Evolutionary conservation across 2,113 vertebrate species (phyloP), one percentile per base, ranked within the genome.

Genomic region (Eolophus roseicapilla): DNA sequence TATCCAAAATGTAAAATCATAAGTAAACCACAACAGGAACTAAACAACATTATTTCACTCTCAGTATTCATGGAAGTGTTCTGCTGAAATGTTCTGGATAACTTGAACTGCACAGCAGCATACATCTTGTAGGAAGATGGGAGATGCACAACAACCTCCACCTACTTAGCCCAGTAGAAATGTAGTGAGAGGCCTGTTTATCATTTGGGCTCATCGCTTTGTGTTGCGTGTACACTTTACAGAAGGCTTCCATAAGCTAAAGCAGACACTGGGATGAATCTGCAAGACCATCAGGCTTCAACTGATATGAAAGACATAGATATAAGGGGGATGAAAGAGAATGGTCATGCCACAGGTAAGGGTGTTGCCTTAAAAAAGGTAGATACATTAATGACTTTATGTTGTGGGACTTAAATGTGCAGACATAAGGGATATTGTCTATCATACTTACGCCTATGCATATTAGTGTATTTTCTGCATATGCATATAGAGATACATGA

Each of bases 361-460:
- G 33, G 20, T 21, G 21, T 49, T 93, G 35, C 29, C 57, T 93
- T 82, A 41, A 73, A 85, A 93, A 93, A 28, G 8, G 4, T 17
- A 67, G 35, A 8, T 70, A 19, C 5, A 23, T 9, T 46, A 25
- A 70, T 49, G 43, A 31, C 75, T 79, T 88, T 65, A 28, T 62
- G 9, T 74, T 89, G 37, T 31, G 64, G 46, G 11, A 59, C 31
- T 82, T 88, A 29, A 71, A 25, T 27, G 14, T 60, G 39, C 35
- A 69, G 29, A 20, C 37, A 15, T 37, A 39, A 85, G 24, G 10
- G 18, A 41, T 65, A 15, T 53, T 55, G 13, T 44, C n/a, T 60
- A 19, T 59, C 31, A 7, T 27, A 18, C 11, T 2, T 0, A 41
- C 39, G 29, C 27, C 18, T n/a, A 2, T 29, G 46, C 13, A 29